These are phyloP conservation scores for Sarcophaga carnaria DNA, from an alignment of 2,888 invertebrate genomes.

Conservation along the genomic window DNA sequence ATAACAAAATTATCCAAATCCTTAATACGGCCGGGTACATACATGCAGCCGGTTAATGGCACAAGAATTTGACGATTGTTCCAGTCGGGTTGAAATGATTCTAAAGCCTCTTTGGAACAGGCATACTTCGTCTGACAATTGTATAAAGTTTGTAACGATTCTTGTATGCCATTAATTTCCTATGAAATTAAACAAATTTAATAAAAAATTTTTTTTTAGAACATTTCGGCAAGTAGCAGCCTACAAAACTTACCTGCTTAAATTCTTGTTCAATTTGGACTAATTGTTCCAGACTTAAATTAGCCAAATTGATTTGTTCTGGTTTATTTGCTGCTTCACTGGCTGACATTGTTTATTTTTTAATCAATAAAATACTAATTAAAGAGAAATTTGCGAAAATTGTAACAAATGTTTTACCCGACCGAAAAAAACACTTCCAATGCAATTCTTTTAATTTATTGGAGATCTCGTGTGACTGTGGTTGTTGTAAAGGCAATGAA, in stretches of 20 bases:
- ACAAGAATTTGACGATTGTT: conserved; percentile 94
- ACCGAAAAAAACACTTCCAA: conserved; percentile 18
- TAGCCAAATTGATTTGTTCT: conserved; percentile 91
- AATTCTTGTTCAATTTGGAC: conserved; percentile 92
- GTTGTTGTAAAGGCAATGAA: not conserved
- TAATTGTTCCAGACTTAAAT: conserved; percentile 90
- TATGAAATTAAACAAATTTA: conserved; percentile 79
- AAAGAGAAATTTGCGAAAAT: conserved; percentile 64
- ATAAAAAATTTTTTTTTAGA: not conserved
- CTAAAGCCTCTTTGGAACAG: conserved; percentile 92
- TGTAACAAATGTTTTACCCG: conserved; percentile 70
- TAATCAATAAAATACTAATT: conserved; percentile 47
- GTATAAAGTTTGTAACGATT: conserved; percentile 94
- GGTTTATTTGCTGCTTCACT: conserved; percentile 83
- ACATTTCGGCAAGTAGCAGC: not conserved
- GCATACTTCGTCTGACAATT: conserved; percentile 95
- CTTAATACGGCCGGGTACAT: conserved; percentile 94
- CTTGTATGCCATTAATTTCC: conserved; percentile 94
- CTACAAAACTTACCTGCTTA: conserved; percentile 86
- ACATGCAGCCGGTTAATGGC: conserved; percentile 98
- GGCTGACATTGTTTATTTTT: conserved; percentile 72
- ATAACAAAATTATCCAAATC: conserved; percentile 94
- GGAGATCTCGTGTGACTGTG: conserved; percentile 52
- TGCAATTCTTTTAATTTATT: not conserved
- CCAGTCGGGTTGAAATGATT: conserved; percentile 89